phyloP scores from a whole-genome alignment of 2,113 vertebrate species.

The Oryzias curvinotus region DNA sequence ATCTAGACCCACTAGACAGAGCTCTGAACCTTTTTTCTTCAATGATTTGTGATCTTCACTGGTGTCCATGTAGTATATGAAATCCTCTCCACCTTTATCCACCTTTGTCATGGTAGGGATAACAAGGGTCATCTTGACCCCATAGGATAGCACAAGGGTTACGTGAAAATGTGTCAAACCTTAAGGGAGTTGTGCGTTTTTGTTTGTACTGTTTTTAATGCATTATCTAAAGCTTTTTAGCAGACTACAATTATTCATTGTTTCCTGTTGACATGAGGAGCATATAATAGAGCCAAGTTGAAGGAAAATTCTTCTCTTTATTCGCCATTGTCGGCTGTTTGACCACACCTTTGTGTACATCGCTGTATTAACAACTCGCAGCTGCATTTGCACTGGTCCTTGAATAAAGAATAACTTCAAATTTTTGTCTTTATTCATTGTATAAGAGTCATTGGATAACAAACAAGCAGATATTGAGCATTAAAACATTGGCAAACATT shows the following conservation, averaged over 20 bases:
- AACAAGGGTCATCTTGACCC: too few species aligned
- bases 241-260: background rate
- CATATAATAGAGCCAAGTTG: background rate
- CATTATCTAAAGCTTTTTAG: background rate
- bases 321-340: constrained; percentile 2
- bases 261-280: too few species aligned
- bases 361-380: constrained; percentile 2
- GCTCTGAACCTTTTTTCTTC: too few species aligned
- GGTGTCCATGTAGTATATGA: too few species aligned
- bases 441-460: background rate
- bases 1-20: too few species aligned
- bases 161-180: background rate
- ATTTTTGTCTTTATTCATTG: constrained; percentile 41
- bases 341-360: background rate
- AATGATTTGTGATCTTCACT: too few species aligned
- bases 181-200: background rate
- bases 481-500: constrained; percentile 14
- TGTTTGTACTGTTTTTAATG: background rate
- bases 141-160: too few species aligned
- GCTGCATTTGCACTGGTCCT: constrained; percentile 36
- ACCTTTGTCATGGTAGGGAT: too few species aligned
- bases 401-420: constrained; percentile 46
- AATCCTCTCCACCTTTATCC: too few species aligned
- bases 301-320: background rate
- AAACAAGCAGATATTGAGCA: constrained; percentile 8